Base-by-base conservation (phyloP, 2,888 invertebrate species). In the Cheilosia pagana region DNA sequence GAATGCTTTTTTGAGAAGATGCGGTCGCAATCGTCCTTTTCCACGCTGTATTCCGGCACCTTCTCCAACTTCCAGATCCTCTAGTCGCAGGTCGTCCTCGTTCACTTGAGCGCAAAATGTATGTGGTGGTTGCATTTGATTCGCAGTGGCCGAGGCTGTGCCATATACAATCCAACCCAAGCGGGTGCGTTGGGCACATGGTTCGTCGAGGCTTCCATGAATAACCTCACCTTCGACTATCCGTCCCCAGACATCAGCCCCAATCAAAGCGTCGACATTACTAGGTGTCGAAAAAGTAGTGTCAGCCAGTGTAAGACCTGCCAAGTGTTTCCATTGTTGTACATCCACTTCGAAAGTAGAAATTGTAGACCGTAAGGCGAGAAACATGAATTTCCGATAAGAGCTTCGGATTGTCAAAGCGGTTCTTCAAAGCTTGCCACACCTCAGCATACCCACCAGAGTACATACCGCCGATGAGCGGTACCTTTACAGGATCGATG, bases 131-230 rank as follows among this genome's bases (percentile, higher is more conserved):
- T 2, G 41, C n/a, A 12, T 43, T 16, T 16, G 62, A 19, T 10
- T 3, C 0, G 19, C 14, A 14, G 23, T 59, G 23, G 63, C 23
- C 5, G 57, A 41, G 16, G 86, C 68, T 28, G 76, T 79, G 10
- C 75, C 70, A 74, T 70, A 78, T 12, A 78, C 68, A 10, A 75
- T 67, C 70, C 79, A 85, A 28, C 78, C 86, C 8, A 75, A 67
- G 7, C 45, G 35, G 0, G 78, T 78, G 14, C 53, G 57, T 25
- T 74, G 65, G n/a, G 71, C 71, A 10, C 57, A 55, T 8, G 86
- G 86, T 43, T 75, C 53, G 8, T 28, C 28, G 7, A 7, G 28
- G 28, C 1, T 28, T 7, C 86, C 76, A n/a, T 8, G 16, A 7
- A 55, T 63, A 12, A 81, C 41, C 12, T 25, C 68, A 53, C 43